Base-by-base conservation (phyloP, 1,140 invertebrate genomes). In the Piezodorus guildinii region DNA sequence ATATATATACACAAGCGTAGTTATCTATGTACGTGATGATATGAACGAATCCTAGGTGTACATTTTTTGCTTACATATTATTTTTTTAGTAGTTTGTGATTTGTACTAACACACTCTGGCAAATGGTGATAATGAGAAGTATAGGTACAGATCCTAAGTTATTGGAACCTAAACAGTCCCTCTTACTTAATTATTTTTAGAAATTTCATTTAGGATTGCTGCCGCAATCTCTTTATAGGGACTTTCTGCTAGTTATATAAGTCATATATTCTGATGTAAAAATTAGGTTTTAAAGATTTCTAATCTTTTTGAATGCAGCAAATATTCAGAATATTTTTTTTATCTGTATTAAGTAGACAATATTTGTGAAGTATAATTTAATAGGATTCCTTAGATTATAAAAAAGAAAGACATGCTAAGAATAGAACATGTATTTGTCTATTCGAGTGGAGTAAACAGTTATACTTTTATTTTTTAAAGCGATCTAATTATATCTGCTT, bases 361-460 rank as follows among this genome's bases (percentile, higher is more conserved):
- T 23, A 23, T 25, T 23, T 56, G 23, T 49, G n/a, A 25, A 56
- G 23, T 56, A 23, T 56, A 23, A 23, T 56, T 56, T 23, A 23
- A 39, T 39, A 39, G 34, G 34, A 39, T 39, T 39, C 34, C 34
- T 39, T 39, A 39, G 6, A 39, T 39, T 39, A 39, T 39, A 39
- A 39, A 39, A 39, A 39, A 56, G 52, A 56, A 56, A 56, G 52
- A 56, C 52, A 56, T 56, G 52, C 52, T 56, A 25, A 56, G 23
- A 56, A 56, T 56, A 56, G 52, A 56, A 56, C 17, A 56, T 56
- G 21, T 19, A 56, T 23, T 56, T 25, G 23, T 23, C 52, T 56
- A 56, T 56, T 25, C 23, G 17, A 39, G 34, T 39, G 34, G 34
- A 39, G 34, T 39, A 39, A 39, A 39, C 34, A 39, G 34, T 39